phyloP scores from a whole-genome alignment of 53 echinoderm and acorn worm genomes.

The Arbacia lixula region DNA sequence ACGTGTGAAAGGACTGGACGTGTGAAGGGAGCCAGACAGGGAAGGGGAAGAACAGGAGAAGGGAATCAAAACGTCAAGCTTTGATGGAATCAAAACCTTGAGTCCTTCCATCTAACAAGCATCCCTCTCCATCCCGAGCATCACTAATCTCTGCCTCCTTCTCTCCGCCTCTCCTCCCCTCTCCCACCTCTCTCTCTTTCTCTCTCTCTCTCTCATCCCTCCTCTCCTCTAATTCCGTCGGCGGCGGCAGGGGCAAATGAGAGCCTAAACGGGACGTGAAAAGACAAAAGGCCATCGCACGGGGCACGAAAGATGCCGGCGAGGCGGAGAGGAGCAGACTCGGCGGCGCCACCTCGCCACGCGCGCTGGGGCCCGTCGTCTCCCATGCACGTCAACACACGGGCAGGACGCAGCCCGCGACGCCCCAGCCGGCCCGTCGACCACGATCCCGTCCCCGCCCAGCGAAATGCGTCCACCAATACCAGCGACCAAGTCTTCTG shows the following conservation, averaged over 20 bases:
- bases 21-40: neutral
- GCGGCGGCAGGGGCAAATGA: slow-evolving; percentile 47
- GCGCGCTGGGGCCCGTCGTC: slow-evolving; percentile 46
- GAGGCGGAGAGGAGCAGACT: slow-evolving; percentile 29
- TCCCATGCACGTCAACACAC: slow-evolving; percentile 58
- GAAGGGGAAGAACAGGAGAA: neutral
- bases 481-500: slow-evolving; percentile 39
- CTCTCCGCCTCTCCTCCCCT: neutral
- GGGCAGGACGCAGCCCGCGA: slow-evolving; percentile 34
- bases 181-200: neutral
- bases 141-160: slow-evolving; percentile 1
- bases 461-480: slow-evolving; percentile 33
- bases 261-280: slow-evolving; percentile 51
- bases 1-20: no score
- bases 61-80: slow-evolving; percentile 4
- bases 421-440: slow-evolving; percentile 14
- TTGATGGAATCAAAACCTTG: slow-evolving; percentile 25
- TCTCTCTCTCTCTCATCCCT: neutral
- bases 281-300: slow-evolving; percentile 62
- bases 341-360: slow-evolving; percentile 54
- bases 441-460: slow-evolving; percentile 26
- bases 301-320: slow-evolving; percentile 54
- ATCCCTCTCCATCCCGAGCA: slow-evolving; percentile 22
- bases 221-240: slow-evolving; percentile 38
- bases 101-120: slow-evolving; percentile 25